A percentile compares a stretch with the other conserved stretches of the same genome.
Conservation (phyloP, 2,113 vertebrate species). For the Poeciliopsis turrubarensis region DNA sequence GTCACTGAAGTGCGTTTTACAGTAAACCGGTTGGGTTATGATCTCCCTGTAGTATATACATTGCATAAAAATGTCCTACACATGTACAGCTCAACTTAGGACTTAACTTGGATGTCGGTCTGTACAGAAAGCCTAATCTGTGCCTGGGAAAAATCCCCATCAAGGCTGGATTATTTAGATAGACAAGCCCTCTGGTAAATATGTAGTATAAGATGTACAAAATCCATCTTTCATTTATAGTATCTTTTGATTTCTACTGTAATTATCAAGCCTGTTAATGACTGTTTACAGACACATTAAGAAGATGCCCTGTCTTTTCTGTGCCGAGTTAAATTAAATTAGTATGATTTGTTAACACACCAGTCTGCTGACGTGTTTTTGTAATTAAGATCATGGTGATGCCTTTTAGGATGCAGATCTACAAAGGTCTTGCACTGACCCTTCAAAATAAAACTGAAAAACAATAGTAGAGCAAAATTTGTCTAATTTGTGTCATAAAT, state of each 20-base stretch:
- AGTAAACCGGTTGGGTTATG: conserved; percentile 16
- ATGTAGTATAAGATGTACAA: conserved; percentile 72
- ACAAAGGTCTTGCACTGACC: not conserved
- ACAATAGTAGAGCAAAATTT: not conserved
- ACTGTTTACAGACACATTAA: conserved; percentile 71
- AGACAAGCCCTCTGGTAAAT: conserved; percentile 68
- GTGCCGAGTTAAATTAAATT: conserved; percentile 13
- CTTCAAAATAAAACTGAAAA: not conserved
- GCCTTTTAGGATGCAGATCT: not conserved
- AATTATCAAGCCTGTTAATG: conserved; percentile 62
- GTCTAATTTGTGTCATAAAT: not conserved
- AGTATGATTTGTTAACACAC: not conserved
- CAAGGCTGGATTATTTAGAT: conserved; percentile 63
- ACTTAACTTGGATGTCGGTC: conserved; percentile 39
- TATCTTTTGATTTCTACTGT: conserved; percentile 65
- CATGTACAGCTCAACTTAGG: conserved; percentile 46
- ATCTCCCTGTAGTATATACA: conserved; percentile 30
- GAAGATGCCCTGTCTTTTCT: conserved; percentile 40
- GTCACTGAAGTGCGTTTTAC: conserved; percentile 22
- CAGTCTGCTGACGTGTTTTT: not conserved
- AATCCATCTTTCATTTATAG: conserved; percentile 68
- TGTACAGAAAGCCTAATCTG: conserved; percentile 65
- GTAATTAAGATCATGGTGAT: not conserved
- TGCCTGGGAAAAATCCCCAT: conserved; percentile 64
- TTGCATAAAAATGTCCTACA: conserved; percentile 30